A percentile compares a stretch with the other conserved stretches of the same genome.
phyloP scores from a whole-genome alignment of 2,888 invertebrate genomes.

The Beris morrisii region DNA sequence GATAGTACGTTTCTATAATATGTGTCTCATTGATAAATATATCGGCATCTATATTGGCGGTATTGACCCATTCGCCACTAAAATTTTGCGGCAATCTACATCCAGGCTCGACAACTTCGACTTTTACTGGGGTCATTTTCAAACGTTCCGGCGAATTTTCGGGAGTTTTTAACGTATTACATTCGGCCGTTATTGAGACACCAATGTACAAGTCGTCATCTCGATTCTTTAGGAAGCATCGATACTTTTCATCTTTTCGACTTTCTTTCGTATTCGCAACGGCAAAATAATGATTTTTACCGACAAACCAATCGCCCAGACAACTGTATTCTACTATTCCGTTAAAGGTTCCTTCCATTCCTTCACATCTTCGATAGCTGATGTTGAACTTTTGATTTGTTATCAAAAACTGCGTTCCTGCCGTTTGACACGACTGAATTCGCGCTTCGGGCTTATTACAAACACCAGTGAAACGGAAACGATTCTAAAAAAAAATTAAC shows the following conservation, averaged over 20 bases:
- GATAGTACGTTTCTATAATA: constrained; percentile 93
- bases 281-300: constrained; percentile 94
- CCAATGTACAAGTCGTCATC: constrained; percentile 92
- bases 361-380: constrained; percentile 85
- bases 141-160: constrained; percentile 92
- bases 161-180: constrained; percentile 87
- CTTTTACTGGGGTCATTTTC: constrained; percentile 82
- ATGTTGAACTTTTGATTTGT: constrained; percentile 97
- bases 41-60: constrained; percentile 95
- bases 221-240: constrained; percentile 91
- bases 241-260: constrained; percentile 89
- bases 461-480: constrained; percentile 88
- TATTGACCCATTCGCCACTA: constrained; percentile 94
- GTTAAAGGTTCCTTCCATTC: constrained; percentile 88
- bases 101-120: constrained; percentile 86
- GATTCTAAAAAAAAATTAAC: constrained; percentile 61
- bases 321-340: constrained; percentile 92
- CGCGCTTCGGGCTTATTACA: constrained; percentile 87
- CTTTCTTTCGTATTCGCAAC: constrained; percentile 97
- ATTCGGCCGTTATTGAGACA: constrained; percentile 91
- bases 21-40: constrained; percentile 93
- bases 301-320: constrained; percentile 93
- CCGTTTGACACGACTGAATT: constrained; percentile 92
- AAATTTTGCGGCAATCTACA: constrained; percentile 93
- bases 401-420: constrained; percentile 93